Evolutionary conservation across 2,797 vertebrate species (phyloP), one percentile per base, ranked within the genome.

Genomic region (Enteromius trimaculatus): DNA sequence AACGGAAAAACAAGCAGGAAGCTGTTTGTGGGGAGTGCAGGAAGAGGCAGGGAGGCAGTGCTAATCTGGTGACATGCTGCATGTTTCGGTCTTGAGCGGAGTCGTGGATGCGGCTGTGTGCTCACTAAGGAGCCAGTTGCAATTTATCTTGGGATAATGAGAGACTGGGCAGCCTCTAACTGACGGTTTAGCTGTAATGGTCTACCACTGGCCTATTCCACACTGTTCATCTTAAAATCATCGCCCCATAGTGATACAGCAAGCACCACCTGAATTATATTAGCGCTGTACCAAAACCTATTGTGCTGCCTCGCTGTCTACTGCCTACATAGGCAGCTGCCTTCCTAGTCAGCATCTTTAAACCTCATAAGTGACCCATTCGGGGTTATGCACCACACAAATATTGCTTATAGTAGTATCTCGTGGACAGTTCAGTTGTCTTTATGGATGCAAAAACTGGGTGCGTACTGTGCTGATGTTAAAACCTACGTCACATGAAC

Each of bases 1-100:
- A 85, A 85, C 29, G 79, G 83, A 88, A 88, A 87, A 84, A 88
- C 88, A 86, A 90, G 87, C 87, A 86, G 89, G 85, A 80, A 64
- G 85, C 86, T 85, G 84, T 84, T 87, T 74, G 82, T 81, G 90
- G 90, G 83, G 39, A 51, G 74, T n/a, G 80, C 87, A 88, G 88
- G 88, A 91, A 88, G 88, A 80, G 84, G 62, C 85, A 79, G 66
- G 47, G 82, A 84, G 17, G 76, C 71, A 66, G 81, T 51, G 70
- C 82, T 80, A 86, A 76, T 87, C 91, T 85, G 88, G 84, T 87
- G 90, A 89, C 85, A 86, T 80, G 81, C 77, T 55, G 69, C 74
- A 83, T 88, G 88, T 91, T 88, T 89, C 72, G 81, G 81, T 76
- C 65, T 85, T 65, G 75, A 77, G 75, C 49, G 76, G 49, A 85